Base-by-base conservation (phyloP, 2,797 vertebrate genomes). In the Tinamus major region DNA sequence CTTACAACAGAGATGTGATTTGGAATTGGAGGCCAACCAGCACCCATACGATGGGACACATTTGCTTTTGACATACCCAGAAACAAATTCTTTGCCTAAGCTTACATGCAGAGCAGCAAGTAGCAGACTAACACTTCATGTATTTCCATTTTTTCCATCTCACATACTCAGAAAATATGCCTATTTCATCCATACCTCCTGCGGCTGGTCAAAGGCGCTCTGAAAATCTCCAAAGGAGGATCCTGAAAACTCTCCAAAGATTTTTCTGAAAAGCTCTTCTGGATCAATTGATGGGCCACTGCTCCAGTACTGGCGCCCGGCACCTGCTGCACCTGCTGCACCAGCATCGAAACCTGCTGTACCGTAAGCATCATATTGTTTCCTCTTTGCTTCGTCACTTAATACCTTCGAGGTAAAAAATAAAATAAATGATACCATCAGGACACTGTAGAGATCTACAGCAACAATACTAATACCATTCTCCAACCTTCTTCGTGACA, bases 251-350 rank as follows among this genome's bases (percentile, higher is more conserved):
- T 99, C 99, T 18, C 99, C 99, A 2, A 99, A 99, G 95, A 99
- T 99, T 97, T 99, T 99, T 70, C 98, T 98, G 97, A 99, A 99
- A 10, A 99, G 98, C 94, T 99, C 99, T 92, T 99, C 99, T 0
- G 99, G 99, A 76, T 99, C 98, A 3, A 99, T 90, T 4, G 89
- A 97, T 7, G 97, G 98, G 27, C 98, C 93, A 0, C 98, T 97
- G 59, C 98, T 97, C 82, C 98, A 98, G 97, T 99, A 99, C 96
- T 99, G 98, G 19, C 98, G 98, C 7, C 98, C 97, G 0, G 98
- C 92, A 1, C 97, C 95, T 0, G 97, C 85, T 0, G 98, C 92
- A 1, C 97, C 95, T 0, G 97, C 85, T 0, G 98, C 97, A 2
- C 98, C 98, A 0, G 98, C 77, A 2, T 98, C 98, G 10, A 99